These are phyloP conservation scores for Dipodomys ordii DNA, from an alignment of 2,113 vertebrate species.

Conservation along the genomic window DNA sequence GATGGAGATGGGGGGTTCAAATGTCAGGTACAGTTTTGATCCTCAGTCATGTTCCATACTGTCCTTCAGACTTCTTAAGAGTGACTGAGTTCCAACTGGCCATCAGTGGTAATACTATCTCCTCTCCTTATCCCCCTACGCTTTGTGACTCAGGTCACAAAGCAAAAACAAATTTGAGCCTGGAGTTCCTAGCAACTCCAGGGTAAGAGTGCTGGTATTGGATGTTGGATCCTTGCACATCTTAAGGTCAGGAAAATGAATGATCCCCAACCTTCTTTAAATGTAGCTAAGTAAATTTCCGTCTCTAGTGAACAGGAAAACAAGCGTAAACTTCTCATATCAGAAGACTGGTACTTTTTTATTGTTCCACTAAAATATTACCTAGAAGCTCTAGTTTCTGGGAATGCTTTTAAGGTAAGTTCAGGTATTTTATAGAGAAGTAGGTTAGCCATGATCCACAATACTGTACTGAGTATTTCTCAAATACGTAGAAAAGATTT, in stretches of 20 bases:
- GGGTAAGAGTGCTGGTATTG: background rate
- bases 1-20: background rate
- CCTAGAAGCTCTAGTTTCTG: background rate
- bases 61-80: background rate
- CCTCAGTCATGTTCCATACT: background rate
- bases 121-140: background rate
- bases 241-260: constrained; percentile 1
- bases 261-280: background rate
- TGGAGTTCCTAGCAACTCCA: background rate
- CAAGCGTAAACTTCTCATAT: background rate
- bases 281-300: background rate
- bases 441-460: no score
- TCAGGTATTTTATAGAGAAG: background rate
- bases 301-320: background rate
- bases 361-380: constrained; percentile 24
- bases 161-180: background rate
- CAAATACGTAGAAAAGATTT: background rate
- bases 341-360: background rate
- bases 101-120: background rate
- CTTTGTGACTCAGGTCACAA: background rate
- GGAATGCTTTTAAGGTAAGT: background rate
- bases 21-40: background rate
- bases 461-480: background rate
- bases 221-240: background rate
- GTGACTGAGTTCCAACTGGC: background rate